These are phyloP conservation scores for Hermetia illucens DNA, from an alignment of 1,140 invertebrate species.

Conservation along the genomic window DNA sequence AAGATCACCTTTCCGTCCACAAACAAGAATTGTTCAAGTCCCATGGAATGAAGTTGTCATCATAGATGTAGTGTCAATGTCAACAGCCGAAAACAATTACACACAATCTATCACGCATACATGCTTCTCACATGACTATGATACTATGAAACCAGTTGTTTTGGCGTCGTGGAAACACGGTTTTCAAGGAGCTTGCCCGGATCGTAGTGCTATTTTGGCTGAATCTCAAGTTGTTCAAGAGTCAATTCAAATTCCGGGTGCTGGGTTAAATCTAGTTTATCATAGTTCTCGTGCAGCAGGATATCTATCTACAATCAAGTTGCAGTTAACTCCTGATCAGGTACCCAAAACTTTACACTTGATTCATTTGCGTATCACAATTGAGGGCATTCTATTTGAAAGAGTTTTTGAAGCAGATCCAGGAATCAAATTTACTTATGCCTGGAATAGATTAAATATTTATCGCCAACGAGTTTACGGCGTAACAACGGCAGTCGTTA, in stretches of 20 bases:
- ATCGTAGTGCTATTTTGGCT: constrained; percentile 79
- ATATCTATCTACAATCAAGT: constrained; percentile 86
- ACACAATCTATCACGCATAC: constrained; percentile 60
- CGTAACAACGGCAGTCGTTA: constrained; percentile 79
- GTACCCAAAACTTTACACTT: constrained; percentile 68
- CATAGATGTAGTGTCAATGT: constrained; percentile 77
- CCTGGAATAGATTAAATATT: constrained; percentile 93
- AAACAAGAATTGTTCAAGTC: constrained; percentile 83
- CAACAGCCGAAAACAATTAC: constrained; percentile 38
- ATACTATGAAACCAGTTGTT: constrained; percentile 85
- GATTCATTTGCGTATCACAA: constrained; percentile 81
- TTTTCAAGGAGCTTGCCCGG: constrained; percentile 88
- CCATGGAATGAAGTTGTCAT: constrained; percentile 95
- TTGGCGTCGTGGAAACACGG: constrained; percentile 93
- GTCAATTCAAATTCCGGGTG: constrained; percentile 82
- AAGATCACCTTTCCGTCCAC: constrained; percentile 76
- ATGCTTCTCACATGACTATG: constrained; percentile 83
- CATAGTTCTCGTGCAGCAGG: constrained; percentile 84
- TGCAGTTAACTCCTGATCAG: constrained; percentile 77
- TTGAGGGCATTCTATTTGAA: constrained; percentile 87
- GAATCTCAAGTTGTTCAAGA: constrained; percentile 94
- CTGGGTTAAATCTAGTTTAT: constrained; percentile 85
- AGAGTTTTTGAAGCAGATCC: constrained; percentile 91
- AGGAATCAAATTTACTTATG: constrained; percentile 89
- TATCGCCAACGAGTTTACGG: constrained; percentile 90